Conservation (phyloP, 1,140 invertebrate genomes). For the Aphelenchoides avenae region DNA sequence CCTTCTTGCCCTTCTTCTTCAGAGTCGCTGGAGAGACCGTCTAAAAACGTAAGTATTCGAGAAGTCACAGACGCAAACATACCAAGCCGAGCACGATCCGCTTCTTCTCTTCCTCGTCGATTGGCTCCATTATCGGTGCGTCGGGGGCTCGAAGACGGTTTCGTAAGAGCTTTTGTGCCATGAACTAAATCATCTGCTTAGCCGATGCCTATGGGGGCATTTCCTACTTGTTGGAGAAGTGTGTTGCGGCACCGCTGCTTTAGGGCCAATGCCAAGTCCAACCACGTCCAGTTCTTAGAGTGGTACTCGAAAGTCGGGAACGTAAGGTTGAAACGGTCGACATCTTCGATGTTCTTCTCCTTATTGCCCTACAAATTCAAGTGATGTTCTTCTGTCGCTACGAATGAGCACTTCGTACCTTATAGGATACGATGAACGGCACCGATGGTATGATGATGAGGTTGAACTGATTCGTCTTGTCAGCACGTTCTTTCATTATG, state of each 20-base stretch:
- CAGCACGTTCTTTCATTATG: conserved; percentile 95
- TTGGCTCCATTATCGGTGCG: conserved; percentile 27
- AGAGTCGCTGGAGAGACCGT: too few species aligned
- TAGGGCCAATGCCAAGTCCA: conserved; percentile 90
- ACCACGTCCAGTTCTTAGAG: conserved; percentile 98
- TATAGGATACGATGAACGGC: conserved; percentile 89
- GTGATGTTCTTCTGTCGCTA: not conserved
- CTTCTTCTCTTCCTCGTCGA: conserved; percentile 59
- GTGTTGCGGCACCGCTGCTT: conserved; percentile 84
- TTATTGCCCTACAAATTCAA: conserved; percentile 80
- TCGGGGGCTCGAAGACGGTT: conserved; percentile 28
- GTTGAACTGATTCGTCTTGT: conserved; percentile 96
- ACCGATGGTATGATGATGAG: conserved; percentile 96
- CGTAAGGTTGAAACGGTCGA: conserved; percentile 83
- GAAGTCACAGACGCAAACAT: too few species aligned
- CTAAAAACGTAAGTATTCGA: too few species aligned
- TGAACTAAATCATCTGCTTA: conserved; percentile 42
- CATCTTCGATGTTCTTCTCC: conserved; percentile 94
- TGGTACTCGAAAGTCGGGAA: conserved; percentile 95
- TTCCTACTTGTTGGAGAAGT: conserved; percentile 78
- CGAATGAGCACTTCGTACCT: conserved; percentile 58
- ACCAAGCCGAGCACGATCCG: conserved; percentile 53
- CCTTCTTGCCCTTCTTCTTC: too few species aligned
- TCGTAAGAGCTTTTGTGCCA: conserved; percentile 55
- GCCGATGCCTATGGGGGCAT: conserved; percentile 58